phyloP scores from a whole-genome alignment of 2,113 vertebrate species.

The Nothoprocta pentlandii region DNA sequence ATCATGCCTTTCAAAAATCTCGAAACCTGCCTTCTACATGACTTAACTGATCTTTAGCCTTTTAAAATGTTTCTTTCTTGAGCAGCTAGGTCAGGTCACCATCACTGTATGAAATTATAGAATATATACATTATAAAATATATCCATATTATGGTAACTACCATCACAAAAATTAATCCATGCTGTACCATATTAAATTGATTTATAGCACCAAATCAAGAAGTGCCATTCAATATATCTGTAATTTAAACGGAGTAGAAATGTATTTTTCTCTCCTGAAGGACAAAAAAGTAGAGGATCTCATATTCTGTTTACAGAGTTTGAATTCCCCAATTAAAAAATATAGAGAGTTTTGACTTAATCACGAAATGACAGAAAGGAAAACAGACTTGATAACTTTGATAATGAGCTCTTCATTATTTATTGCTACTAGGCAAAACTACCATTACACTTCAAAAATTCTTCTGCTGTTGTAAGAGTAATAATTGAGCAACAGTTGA shows the following conservation, averaged over 20 bases:
- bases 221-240: not conserved
- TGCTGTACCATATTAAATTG: not conserved
- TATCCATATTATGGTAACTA: not conserved
- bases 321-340: constrained; percentile 30
- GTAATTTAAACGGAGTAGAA: constrained; percentile 9
- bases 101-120: not conserved
- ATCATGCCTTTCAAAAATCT: not conserved
- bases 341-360: not conserved
- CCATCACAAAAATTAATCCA: not conserved
- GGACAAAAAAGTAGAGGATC: not conserved
- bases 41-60: not conserved
- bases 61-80: not conserved
- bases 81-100: not conserved
- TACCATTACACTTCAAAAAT: not conserved
- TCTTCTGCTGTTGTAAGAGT: not conserved
- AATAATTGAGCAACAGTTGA: not conserved
- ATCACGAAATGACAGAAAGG: not conserved
- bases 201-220: not conserved
- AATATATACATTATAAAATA: not conserved
- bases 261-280: not conserved
- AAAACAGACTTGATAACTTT: not conserved
- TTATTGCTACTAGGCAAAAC: not conserved
- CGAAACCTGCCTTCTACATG: fast-evolving
- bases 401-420: constrained; percentile 14
- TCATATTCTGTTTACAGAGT: not conserved